Evolutionary conservation across 2,797 vertebrate species (phyloP).

Genomic region (Hoplostethus atlanticus): DNA sequence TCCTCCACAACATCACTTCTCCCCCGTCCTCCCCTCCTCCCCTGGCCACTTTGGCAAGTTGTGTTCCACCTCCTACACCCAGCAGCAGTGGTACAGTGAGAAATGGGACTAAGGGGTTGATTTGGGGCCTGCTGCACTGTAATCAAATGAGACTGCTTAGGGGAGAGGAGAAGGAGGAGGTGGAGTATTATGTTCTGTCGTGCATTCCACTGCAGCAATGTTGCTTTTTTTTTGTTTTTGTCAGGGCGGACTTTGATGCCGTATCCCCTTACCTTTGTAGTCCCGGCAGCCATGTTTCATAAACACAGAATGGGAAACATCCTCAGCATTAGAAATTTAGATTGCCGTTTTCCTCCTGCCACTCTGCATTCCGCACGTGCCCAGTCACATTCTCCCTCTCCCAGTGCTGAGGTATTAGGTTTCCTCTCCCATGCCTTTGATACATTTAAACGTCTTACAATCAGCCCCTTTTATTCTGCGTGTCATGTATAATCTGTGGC

Average conservation of each 20-base stretch:
- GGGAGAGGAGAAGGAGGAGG: constrained; percentile 72
- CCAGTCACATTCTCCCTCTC: constrained; percentile 76
- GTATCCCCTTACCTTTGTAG: constrained; percentile 86
- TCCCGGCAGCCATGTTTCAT: constrained; percentile 87
- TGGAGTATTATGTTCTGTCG: constrained; percentile 79
- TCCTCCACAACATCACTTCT: constrained; percentile 55
- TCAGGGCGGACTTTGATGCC: constrained; percentile 84
- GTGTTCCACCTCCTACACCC: constrained; percentile 73
- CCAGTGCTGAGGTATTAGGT: constrained; percentile 73
- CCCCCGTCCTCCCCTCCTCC: constrained; percentile 50
- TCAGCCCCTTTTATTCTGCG: constrained; percentile 73
- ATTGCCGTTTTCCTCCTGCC: constrained; percentile 74
- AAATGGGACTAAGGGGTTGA: constrained; percentile 70
- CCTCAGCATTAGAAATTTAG: constrained; percentile 87
- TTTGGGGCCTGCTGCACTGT: constrained; percentile 76
- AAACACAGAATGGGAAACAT: constrained; percentile 86
- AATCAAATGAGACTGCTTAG: constrained; percentile 83
- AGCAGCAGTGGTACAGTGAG: constrained; percentile 58
- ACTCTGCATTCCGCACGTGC: constrained; percentile 80
- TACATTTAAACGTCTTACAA: constrained; percentile 79
- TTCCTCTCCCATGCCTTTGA: constrained; percentile 78
- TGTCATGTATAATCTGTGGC: constrained; percentile 82
- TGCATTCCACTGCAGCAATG: constrained; percentile 80
- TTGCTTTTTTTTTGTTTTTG: constrained; percentile 78
- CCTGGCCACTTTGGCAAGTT: constrained; percentile 69